phyloP scores from a whole-genome alignment of 2,797 vertebrate genomes.

The Serranus cabrilla region DNA sequence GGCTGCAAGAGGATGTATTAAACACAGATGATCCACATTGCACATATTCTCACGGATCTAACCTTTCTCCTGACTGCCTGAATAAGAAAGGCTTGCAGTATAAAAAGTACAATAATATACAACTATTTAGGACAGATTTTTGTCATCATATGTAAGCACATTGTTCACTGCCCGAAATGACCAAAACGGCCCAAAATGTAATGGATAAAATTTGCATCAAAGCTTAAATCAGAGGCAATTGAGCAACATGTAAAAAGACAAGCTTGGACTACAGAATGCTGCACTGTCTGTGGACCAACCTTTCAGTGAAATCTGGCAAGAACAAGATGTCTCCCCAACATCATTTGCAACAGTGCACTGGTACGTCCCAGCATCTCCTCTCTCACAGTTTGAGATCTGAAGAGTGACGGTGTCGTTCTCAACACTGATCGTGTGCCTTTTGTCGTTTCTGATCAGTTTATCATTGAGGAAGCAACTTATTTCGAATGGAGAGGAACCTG shows the following conservation, averaged over 20 bases:
- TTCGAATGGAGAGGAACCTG: constrained; percentile 94
- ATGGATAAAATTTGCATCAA: background rate
- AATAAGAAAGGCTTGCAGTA: no score
- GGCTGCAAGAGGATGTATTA: background rate
- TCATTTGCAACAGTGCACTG: constrained; percentile 91
- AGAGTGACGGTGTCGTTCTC: constrained; percentile 88
- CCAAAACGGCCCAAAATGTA: background rate
- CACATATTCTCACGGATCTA: background rate
- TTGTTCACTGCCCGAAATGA: background rate
- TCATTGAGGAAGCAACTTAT: constrained; percentile 89
- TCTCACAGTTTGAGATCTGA: constrained; percentile 90
- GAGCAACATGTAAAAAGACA: constrained; percentile 22
- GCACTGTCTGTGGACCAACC: constrained; percentile 86
- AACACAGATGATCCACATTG: constrained; percentile 13
- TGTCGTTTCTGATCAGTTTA: constrained; percentile 87
- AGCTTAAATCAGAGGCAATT: background rate
- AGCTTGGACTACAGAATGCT: background rate
- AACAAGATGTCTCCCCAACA: constrained; percentile 91
- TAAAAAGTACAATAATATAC: no score
- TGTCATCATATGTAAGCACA: background rate
- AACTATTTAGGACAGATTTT: background rate
- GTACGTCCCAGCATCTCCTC: constrained; percentile 90
- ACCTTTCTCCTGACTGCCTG: background rate
- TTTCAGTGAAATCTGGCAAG: constrained; percentile 90
- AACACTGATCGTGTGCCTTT: constrained; percentile 88